phyloP scores from a whole-genome alignment of 2,888 invertebrate species.

The Chirona hameri region DNA sequence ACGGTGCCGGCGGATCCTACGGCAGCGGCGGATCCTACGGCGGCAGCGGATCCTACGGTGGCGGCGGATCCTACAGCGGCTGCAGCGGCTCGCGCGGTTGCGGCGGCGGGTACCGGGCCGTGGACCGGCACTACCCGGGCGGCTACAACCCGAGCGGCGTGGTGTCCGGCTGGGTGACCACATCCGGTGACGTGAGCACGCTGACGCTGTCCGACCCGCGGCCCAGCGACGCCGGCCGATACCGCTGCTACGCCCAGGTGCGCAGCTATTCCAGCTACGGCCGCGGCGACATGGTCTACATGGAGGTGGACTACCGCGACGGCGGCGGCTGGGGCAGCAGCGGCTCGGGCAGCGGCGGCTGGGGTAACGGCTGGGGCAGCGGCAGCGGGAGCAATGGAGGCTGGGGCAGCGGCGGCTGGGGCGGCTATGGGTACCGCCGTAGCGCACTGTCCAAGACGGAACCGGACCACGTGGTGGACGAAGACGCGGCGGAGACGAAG shows the following conservation, averaged over 20 bases:
- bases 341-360: not conserved
- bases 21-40: not conserved
- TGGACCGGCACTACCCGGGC: not conserved
- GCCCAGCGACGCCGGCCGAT: not conserved
- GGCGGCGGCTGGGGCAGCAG: not conserved
- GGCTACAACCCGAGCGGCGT: not conserved
- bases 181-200: not conserved
- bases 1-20: not conserved
- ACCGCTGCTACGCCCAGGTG: slow-evolving; percentile 5
- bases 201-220: not conserved
- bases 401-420: not conserved
- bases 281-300: not conserved
- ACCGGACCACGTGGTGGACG: not conserved
- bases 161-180: slow-evolving; percentile 22
- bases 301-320: not conserved
- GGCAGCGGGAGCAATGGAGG: not conserved
- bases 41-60: not conserved
- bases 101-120: not conserved
- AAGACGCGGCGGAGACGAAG: not conserved
- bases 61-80: not conserved
- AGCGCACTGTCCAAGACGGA: not conserved
- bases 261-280: not conserved
- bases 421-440: not conserved
- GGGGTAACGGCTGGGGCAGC: not conserved
- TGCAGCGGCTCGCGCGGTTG: not conserved